phyloP scores from a whole-genome alignment of 2,113 vertebrate species.

The Rhea americana region DNA sequence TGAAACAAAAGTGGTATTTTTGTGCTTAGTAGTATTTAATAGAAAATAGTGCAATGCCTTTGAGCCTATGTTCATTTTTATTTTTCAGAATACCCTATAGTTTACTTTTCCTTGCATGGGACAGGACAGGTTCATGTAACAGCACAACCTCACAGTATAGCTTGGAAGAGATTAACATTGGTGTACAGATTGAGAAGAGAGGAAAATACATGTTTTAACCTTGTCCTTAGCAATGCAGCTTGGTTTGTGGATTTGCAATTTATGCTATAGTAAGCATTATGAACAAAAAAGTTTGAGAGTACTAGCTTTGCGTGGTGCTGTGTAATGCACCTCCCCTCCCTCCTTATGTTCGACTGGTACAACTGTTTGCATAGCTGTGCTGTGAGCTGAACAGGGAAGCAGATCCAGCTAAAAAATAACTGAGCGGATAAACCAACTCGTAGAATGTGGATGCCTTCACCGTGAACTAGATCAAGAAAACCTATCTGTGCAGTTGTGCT shows the following conservation, averaged over 20 bases:
- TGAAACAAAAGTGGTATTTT: not conserved
- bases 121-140: not conserved
- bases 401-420: not conserved
- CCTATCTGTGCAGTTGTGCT: not conserved
- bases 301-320: not conserved
- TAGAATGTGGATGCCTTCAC: not conserved
- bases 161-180: not conserved
- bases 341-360: not conserved
- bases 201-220: not conserved
- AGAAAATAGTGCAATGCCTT: not conserved
- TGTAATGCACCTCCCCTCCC: rapidly evolving
- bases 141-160: not conserved
- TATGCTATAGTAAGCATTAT: rapidly evolving
- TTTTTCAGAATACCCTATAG: not conserved
- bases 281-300: not conserved
- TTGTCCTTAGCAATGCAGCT: not conserved
- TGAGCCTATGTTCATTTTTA: not conserved
- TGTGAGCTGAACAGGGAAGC: not conserved
- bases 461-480: not conserved
- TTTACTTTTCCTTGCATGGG: not conserved
- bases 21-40: not conserved
- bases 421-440: not conserved
- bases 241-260: not conserved
- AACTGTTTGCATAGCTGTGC: not conserved
- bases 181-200: not conserved